phyloP scores from a whole-genome alignment of 2,888 invertebrate species.

The Pediacus dermestoides region DNA sequence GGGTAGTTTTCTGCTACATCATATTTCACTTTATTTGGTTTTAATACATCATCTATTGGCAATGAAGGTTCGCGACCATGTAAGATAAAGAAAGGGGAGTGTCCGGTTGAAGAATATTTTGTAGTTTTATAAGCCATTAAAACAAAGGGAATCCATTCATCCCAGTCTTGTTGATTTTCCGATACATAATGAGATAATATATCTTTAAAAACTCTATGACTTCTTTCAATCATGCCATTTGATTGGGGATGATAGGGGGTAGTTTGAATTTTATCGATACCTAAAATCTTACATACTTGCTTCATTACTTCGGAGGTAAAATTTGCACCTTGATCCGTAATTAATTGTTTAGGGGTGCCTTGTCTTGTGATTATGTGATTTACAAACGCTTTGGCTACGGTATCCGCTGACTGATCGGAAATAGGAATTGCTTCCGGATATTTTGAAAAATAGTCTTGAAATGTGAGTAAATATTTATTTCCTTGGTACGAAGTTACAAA shows the following conservation, averaged over 20 bases:
- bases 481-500: constrained; percentile 22
- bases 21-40: constrained; percentile 13
- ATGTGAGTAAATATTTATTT: constrained; percentile 33
- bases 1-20: no score
- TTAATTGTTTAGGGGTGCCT: constrained; percentile 29
- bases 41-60: constrained; percentile 21
- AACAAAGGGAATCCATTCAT: constrained; percentile 30
- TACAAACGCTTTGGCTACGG: constrained; percentile 28
- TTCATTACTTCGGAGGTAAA: constrained; percentile 30
- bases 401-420: constrained; percentile 29
- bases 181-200: constrained; percentile 31
- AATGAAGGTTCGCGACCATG: constrained; percentile 25
- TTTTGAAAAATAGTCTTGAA: constrained; percentile 29
- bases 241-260: constrained; percentile 32
- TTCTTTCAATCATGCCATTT: constrained; percentile 37
- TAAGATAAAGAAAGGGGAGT: constrained; percentile 25
- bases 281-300: constrained; percentile 26
- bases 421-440: constrained; percentile 34
- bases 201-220: constrained; percentile 32
- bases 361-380: constrained; percentile 28
- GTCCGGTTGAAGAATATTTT: constrained; percentile 21
- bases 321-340: constrained; percentile 33
- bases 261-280: constrained; percentile 29
- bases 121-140: constrained; percentile 27
- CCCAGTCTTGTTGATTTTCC: constrained; percentile 30